Evolutionary conservation across 2,888 invertebrate genomes (phyloP), one percentile per base, ranked within the genome.

Genomic region (Diarsia rubi): DNA sequence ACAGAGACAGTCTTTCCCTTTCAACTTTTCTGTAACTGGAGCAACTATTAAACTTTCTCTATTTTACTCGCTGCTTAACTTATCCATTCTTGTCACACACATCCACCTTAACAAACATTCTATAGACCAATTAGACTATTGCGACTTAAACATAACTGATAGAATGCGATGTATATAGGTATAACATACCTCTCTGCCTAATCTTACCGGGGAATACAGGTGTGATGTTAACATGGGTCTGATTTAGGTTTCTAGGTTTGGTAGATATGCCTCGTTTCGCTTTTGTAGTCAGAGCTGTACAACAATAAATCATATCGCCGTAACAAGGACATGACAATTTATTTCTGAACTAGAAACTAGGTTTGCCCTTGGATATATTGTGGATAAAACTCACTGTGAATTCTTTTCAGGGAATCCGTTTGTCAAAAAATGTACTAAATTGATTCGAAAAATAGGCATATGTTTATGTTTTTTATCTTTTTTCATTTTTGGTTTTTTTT

Each of bases 281-380:
- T 59, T 24, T 44, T 45, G 45, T 71, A n/a, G 59, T 44, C 31
- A 49, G 71, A 47, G 24, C 16, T 16, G 49, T 19, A 79, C 60
- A 60, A 71, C n/a, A 71, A 79, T 75, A 45, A 52, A 75, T 71
- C 71, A 71, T 52, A 21, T 37, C 14, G 49, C 0, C 45, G 71
- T 27, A 79, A 52, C 72, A 70, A 60, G 59, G 45, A 52, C 60
- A 52, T 49, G 59, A 75, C 75, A 79, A 71, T 75, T 71, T 75
- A 70, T 59, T 59, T 59, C 59, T 52, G 60, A 45, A 60, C 71
- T 52, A 49, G 44, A 70, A 52, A 60, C 71, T 52, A 49, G 44
- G 49, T 54, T 52, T 37, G 45, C 6, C 21, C 16, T n/a, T 31
- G 42, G 21, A 37, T 54, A 21, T 77, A 37, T 66, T 24, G 37